These are phyloP conservation scores for Heteractis magnifica DNA, from an alignment of 92 coral and sea anemone species.

Conservation along the genomic window DNA sequence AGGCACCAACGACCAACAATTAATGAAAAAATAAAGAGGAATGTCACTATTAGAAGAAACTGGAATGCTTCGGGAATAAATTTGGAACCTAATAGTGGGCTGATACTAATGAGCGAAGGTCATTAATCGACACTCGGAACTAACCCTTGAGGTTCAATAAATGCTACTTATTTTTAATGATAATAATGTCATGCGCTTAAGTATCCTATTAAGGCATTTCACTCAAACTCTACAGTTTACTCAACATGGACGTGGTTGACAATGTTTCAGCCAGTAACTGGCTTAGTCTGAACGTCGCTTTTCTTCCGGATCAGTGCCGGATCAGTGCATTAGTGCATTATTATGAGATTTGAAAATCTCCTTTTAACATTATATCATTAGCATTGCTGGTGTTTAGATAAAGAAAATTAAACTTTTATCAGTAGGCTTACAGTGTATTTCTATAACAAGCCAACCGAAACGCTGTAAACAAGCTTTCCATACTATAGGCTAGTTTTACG, in stretches of 20 bases:
- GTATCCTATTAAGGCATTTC: background rate
- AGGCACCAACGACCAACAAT: no score
- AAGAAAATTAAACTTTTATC: background rate
- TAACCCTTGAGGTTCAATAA: background rate
- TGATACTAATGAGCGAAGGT: background rate
- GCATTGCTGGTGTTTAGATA: background rate
- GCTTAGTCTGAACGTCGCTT: background rate
- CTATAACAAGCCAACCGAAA: no score
- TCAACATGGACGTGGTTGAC: background rate
- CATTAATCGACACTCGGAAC: slow-evolving; percentile 3
- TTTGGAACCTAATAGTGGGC: background rate
- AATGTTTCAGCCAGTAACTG: background rate
- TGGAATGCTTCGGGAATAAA: background rate
- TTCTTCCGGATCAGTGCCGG: background rate
- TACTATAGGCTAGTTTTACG: no score
- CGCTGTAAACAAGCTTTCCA: no score
- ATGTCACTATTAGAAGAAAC: background rate
- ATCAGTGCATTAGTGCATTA: background rate
- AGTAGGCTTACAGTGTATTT: background rate
- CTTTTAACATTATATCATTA: background rate
- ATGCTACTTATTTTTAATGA: background rate
- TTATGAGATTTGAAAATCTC: background rate
- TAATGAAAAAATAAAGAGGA: background rate
- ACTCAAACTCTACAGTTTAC: background rate
- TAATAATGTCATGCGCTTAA: background rate